Percentiles rank a stretch among this genome's conserved stretches.
Evolutionary conservation across 2,113 vertebrate species (phyloP).

Genomic region (Centropristis striata): DNA sequence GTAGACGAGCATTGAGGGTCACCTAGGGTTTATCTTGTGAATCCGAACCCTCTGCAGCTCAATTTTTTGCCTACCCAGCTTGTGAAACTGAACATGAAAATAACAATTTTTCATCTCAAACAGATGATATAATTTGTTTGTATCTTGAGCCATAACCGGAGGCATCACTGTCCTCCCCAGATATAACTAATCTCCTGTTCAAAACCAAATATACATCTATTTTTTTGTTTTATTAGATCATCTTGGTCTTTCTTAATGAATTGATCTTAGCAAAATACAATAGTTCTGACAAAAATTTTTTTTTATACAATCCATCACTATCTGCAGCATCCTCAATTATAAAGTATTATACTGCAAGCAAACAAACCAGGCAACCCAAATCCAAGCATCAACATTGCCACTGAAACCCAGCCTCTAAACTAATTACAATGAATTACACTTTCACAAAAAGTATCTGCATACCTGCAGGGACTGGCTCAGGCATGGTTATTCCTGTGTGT

Average conservation of each 20-base stretch:
- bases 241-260: background rate
- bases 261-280: background rate
- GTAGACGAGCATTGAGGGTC: constrained; percentile 3
- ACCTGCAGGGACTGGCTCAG: constrained; percentile 78
- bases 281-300: background rate
- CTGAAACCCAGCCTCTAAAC: constrained; percentile 34
- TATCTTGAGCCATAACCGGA: background rate
- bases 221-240: background rate
- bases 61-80: too few species aligned
- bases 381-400: constrained; percentile 7
- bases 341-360: background rate
- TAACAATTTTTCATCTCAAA: background rate
- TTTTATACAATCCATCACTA: background rate
- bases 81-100: background rate
- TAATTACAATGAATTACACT: constrained; percentile 58
- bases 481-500: constrained; percentile 81
- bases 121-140: constrained; percentile 13
- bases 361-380: constrained; percentile 13
- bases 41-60: background rate
- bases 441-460: constrained; percentile 65
- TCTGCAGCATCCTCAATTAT: constrained; percentile 17
- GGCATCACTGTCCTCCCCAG: background rate
- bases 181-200: background rate
- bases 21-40: background rate
- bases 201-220: background rate